Conservation (phyloP, 2,113 vertebrate genomes). For the Dicaeum eximium region DNA sequence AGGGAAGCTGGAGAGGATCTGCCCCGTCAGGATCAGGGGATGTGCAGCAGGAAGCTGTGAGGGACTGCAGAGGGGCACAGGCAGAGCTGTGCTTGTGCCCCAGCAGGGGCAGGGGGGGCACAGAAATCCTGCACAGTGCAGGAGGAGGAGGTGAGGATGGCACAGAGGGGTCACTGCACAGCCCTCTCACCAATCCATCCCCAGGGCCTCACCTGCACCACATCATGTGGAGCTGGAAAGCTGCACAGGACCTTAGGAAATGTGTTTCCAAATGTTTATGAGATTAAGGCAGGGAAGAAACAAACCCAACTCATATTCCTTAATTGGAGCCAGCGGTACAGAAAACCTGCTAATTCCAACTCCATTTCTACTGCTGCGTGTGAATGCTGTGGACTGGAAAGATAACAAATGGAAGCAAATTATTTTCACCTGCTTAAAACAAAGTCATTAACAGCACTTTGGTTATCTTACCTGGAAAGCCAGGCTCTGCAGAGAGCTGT, state of each 20-base stretch:
- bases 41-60: background rate
- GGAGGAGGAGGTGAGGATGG: background rate
- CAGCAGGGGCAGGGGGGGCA: background rate
- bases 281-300: background rate
- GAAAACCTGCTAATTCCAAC: background rate
- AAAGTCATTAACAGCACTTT: conserved; percentile 32
- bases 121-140: accelerated
- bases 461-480: conserved; percentile 43
- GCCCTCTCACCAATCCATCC: accelerated
- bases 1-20: background rate
- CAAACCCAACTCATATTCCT: background rate
- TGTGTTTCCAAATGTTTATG: background rate
- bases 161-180: background rate
- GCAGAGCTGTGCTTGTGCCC: background rate
- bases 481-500: conserved; percentile 30
- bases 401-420: conserved; percentile 52
- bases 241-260: background rate
- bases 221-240: accelerated
- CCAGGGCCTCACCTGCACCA: background rate
- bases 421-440: conserved; percentile 46
- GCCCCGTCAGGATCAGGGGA: background rate
- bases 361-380: background rate
- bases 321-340: background rate
- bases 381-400: background rate
- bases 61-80: background rate